Evolutionary conservation across 2,113 vertebrate species (phyloP).

Genomic region (Poecilia latipinna): DNA sequence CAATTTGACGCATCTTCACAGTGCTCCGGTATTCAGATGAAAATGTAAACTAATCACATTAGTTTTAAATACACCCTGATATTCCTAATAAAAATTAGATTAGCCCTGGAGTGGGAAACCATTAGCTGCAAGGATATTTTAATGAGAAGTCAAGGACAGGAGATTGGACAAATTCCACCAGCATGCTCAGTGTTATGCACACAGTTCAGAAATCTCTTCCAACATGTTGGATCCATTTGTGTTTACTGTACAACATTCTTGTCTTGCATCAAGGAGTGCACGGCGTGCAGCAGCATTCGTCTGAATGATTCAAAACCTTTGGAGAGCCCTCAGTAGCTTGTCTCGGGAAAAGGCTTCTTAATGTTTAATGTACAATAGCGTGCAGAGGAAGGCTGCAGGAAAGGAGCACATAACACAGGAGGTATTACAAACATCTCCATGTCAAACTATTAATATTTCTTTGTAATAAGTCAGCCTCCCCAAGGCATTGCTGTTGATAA

Average conservation of each 20-base stretch:
- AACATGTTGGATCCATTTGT: constrained; percentile 6
- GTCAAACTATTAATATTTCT: background rate
- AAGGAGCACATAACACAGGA: background rate
- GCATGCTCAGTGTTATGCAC: background rate
- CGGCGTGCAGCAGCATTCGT: constrained; percentile 41
- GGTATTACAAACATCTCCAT: background rate
- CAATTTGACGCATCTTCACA: background rate
- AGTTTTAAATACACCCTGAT: background rate
- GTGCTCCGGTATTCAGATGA: background rate
- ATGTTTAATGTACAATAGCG: constrained; percentile 66
- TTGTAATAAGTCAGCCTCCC: background rate
- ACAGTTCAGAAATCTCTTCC: background rate
- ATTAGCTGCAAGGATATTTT: background rate
- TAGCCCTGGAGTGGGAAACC: background rate
- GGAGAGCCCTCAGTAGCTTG: constrained; percentile 37
- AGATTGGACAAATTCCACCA: background rate
- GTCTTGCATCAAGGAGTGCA: constrained; percentile 20
- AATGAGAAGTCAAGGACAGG: constrained; percentile 1
- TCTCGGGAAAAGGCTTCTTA: constrained; percentile 39
- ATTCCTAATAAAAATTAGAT: background rate
- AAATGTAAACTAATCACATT: background rate
- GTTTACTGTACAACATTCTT: constrained; percentile 8
- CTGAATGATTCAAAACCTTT: constrained; percentile 69
- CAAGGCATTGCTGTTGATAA: too few species aligned
- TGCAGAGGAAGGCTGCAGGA: constrained; percentile 48